Evolutionary conservation across 2,797 vertebrate genomes (phyloP), one percentile per base, ranked within the genome.

Genomic region (Sphaeramia orbicularis): DNA sequence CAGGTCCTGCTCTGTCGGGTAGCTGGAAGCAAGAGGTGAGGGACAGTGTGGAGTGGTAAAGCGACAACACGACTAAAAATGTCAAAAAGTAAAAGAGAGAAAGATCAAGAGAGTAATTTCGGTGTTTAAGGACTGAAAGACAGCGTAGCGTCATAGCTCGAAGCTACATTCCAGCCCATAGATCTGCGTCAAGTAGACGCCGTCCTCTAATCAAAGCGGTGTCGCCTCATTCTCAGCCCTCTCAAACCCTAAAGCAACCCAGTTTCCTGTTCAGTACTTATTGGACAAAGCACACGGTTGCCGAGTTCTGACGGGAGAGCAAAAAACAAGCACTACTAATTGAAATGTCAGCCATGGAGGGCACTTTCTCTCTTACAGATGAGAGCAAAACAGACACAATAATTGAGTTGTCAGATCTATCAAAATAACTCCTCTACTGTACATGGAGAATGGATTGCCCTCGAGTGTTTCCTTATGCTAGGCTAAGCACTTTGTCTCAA

Each of bases 321-420:
- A 49, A 83, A 45, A 48, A 85, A 67, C 43, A 53, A 83, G 80
- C 66, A 53, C 37, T 57, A 65, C 78, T 91, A 89, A 91, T 91
- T 89, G 85, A 90, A 89, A 91, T 83, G 90, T 92, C 90, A 90
- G 80, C 74, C 56, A 38, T 7, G 62, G 74, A 79, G 64, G 71
- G 53, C 40, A 44, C 84, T 86, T 86, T 86, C 80, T 65, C 74
- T 66, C 66, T 64, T 37, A 73, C 76, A 5, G 56, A 76, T 55
- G 19, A 81, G 86, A 85, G 77, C 74, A 76, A 83, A 89, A 87
- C 82, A 79, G 76, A 74, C 81, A 54, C 76, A 79, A 85, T 93
- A 91, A 91, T 91, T 90, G 86, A 88, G 75, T 75, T 89, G 90
- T 89, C 87, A 88, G 71, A 91, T 74, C 70, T 68, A 75, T 90